Conservation (phyloP, 2,113 vertebrate species). For the Myiopsitta monachus region DNA sequence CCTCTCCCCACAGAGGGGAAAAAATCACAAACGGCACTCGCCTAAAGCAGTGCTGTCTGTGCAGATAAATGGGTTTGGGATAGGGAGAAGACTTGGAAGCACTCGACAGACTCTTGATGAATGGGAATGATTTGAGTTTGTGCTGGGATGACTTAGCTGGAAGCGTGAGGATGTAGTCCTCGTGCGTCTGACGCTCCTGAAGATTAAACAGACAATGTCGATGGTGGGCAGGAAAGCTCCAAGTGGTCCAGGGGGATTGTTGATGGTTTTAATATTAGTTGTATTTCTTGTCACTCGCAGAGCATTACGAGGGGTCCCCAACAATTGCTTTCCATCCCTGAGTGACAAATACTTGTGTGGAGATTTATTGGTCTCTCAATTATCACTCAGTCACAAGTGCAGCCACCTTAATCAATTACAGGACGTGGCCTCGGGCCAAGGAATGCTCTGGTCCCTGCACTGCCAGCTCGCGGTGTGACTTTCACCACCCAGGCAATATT, state of each 20-base stretch:
- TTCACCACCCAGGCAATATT: neutral
- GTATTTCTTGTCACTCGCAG: neutral
- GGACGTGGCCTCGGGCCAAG: neutral
- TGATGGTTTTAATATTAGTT: neutral
- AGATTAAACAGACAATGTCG: neutral
- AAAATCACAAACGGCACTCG: neutral
- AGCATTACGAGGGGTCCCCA: accelerated
- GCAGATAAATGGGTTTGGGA: neutral
- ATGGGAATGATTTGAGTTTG: neutral
- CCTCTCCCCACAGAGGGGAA: neutral
- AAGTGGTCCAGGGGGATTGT: neutral
- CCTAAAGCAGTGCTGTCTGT: neutral
- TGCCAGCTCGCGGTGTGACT: neutral
- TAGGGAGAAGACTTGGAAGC: neutral
- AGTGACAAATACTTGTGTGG: conserved; percentile 12
- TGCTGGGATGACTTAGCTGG: neutral
- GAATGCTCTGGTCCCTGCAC: neutral
- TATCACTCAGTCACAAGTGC: conserved; percentile 6
- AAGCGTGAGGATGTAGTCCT: neutral
- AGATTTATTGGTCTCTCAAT: conserved; percentile 49
- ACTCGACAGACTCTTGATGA: neutral
- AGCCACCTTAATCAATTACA: conserved; percentile 43
- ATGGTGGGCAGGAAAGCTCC: accelerated
- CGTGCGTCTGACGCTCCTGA: neutral
- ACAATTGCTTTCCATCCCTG: neutral